Evolutionary conservation across 2,113 vertebrate species (phyloP), one percentile per base, ranked within the genome.

Genomic region (Ictalurus furcatus): DNA sequence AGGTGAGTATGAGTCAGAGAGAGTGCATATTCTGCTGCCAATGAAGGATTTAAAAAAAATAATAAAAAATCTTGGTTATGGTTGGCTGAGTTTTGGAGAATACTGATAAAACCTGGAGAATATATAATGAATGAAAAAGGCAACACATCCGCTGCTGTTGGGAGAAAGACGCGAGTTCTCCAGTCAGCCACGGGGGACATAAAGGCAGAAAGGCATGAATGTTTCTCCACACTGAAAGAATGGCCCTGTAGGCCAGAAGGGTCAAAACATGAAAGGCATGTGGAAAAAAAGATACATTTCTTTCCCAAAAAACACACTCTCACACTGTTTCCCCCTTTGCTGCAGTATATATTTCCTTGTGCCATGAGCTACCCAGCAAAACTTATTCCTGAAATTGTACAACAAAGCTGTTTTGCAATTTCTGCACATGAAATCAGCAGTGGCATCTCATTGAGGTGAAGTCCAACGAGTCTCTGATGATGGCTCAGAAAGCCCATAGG

Each of bases 101-200:
- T 63, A 67, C 67, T 69, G 89, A 87, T 92, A 90, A 92, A 94
- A 91, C 89, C 90, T 84, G 89, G 90, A 71, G 88, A 91, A 92
- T 94, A 90, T 91, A 93, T 94, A 94, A 95, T 89, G 88, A 76
- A 87, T 67, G 76, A 88, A 82, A 48, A 87, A 84, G 76, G 88
- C 83, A 89, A 90, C 90, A 79, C 65, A 88, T 85, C 81, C 78
- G 14, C 56, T 79, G 30, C 69, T 85, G 56, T 84, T 79, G 9
- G 25, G 84, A 69, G 81, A 3, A 14, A 73, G 84, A 90, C 89
- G 88, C 84, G 73, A 17, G 21, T 88, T 34, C 88, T 88, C 88
- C 90, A 87, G 84, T 34, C 28, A 40, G 93, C 95, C 94, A 94
- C 89, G 2, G 92, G 95, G 93, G 93, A 93, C 94, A 94, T 95